These are phyloP conservation scores for Drosophila athabasca DNA, from an alignment of 1,140 invertebrate genomes.

Conservation along the genomic window DNA sequence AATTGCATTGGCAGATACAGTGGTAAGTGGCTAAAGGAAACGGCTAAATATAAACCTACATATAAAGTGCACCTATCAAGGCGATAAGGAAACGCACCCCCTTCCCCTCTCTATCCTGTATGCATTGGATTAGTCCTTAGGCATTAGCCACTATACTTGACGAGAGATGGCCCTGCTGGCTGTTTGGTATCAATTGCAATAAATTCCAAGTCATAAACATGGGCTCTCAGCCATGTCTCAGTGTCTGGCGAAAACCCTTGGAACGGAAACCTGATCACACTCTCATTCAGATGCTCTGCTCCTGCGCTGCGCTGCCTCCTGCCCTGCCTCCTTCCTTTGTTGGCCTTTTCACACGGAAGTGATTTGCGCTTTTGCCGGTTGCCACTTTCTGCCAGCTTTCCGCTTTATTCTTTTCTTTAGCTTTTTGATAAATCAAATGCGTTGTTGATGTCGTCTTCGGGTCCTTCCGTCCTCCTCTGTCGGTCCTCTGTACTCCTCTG, in stretches of 20 bases:
- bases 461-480: neutral
- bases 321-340: constrained; percentile 5
- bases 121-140: neutral
- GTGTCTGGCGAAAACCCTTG: constrained; percentile 7
- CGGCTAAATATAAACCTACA: no score
- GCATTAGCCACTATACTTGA: neutral
- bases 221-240: constrained; percentile 25
- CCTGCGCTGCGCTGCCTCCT: no score
- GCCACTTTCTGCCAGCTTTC: constrained; percentile 59
- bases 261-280: constrained; percentile 51
- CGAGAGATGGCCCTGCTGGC: neutral
- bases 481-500: no score
- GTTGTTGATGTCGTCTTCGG: constrained; percentile 30
- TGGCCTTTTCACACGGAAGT: constrained; percentile 63
- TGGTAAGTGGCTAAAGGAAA: constrained; percentile 6
- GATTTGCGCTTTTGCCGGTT: constrained; percentile 69
- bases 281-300: constrained; percentile 15
- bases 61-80: no score
- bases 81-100: no score
- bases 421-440: constrained; percentile 70
- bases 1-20: constrained; percentile 17
- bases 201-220: constrained; percentile 60
- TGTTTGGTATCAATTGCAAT: constrained; percentile 37
- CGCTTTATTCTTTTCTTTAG: constrained; percentile 54
- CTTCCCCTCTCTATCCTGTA: neutral